A percentile compares a stretch with the other conserved stretches of the same genome.
Conservation (phyloP, 2,113 vertebrate species). For the Ranitomeya variabilis region DNA sequence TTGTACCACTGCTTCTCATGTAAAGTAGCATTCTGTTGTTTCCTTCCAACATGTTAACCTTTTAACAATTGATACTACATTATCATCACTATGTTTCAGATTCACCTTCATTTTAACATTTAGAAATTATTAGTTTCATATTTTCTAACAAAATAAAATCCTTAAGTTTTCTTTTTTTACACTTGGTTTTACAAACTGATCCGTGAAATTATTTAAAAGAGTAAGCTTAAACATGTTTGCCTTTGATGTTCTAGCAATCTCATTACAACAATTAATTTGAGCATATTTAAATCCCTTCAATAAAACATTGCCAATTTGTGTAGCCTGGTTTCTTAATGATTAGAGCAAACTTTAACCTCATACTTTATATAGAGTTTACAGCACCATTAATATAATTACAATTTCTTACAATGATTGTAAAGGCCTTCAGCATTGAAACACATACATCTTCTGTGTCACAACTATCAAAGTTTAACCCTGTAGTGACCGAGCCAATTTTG, state of each 20-base stretch:
- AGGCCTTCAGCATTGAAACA: neutral
- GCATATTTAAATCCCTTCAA: neutral
- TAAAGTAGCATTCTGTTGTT: too few relatives aligned
- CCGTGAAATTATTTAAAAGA: neutral
- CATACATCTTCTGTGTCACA: neutral
- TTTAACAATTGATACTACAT: too few relatives aligned
- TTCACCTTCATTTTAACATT: neutral
- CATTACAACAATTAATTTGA: neutral
- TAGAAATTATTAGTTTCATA: neutral
- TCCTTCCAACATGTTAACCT: too few relatives aligned
- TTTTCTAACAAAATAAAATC: neutral
- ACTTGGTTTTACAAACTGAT: neutral
- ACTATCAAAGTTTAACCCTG: too few relatives aligned
- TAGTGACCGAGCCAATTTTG: too few relatives aligned
- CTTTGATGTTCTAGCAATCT: neutral
- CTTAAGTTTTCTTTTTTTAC: neutral
- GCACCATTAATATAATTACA: neutral
- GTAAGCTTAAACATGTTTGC: neutral
- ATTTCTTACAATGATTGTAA: neutral
- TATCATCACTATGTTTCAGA: too few relatives aligned
- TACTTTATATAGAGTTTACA: neutral
- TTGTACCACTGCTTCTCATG: too few relatives aligned
- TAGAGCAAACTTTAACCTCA: neutral
- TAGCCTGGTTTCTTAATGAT: conserved; percentile 5
- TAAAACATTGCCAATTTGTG: neutral